Evolutionary conservation across 2,888 invertebrate species (phyloP).

Genomic region (Herminia tarsipennalis): DNA sequence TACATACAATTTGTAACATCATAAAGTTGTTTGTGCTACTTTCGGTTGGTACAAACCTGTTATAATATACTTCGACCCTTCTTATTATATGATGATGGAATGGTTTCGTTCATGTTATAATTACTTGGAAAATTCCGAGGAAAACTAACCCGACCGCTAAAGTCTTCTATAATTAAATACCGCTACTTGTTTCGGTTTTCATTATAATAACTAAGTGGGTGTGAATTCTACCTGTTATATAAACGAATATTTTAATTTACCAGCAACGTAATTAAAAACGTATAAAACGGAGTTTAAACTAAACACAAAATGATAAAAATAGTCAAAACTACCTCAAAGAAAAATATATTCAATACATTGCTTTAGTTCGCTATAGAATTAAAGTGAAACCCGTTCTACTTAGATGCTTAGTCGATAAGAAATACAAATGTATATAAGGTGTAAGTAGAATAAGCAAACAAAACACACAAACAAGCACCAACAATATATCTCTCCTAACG

Average conservation of each 20-base stretch:
- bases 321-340: background rate
- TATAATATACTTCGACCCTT: constrained; percentile 23
- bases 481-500: constrained; percentile 18
- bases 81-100: constrained; percentile 41
- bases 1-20: background rate
- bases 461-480: constrained; percentile 10
- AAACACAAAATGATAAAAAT: background rate
- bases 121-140: constrained; percentile 36
- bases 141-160: constrained; percentile 33
- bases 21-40: constrained; percentile 9
- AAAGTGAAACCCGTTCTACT: too few relatives aligned
- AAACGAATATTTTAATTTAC: constrained; percentile 13
- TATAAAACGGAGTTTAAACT: background rate
- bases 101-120: constrained; percentile 40
- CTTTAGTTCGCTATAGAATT: background rate
- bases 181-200: constrained; percentile 27
- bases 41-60: constrained; percentile 8
- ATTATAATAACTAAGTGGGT: constrained; percentile 28
- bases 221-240: constrained; percentile 13
- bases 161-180: constrained; percentile 32
- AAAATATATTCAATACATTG: background rate
- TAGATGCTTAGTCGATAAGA: too few relatives aligned
- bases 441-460: constrained; percentile 10
- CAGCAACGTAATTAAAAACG: background rate
- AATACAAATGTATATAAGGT: constrained; percentile 8